Percentiles rank a stretch among this genome's conserved stretches.
Evolutionary conservation across 2,113 vertebrate genomes (phyloP).

Genomic region (Myotis davidii): DNA sequence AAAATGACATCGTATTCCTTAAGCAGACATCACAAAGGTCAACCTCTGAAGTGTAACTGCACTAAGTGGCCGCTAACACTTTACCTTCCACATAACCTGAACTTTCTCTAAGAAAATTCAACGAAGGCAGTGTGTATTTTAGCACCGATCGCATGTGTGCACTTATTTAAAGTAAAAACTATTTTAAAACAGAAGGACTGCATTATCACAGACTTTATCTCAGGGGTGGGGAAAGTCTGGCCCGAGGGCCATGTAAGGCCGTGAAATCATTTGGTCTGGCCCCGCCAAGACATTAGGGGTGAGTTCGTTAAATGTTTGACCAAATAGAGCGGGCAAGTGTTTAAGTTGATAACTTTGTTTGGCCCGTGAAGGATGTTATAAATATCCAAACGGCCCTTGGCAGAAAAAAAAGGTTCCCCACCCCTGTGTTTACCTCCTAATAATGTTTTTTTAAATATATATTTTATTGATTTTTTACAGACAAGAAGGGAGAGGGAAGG

Average conservation of each 20-base stretch:
- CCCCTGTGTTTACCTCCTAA: background rate
- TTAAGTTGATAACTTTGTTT: too few species aligned
- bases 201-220: background rate
- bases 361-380: too few species aligned
- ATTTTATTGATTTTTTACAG: too few species aligned
- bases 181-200: background rate
- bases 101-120: constrained; percentile 49
- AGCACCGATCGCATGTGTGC: background rate
- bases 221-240: too few species aligned
- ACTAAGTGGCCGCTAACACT: constrained; percentile 48
- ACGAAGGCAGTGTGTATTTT: background rate
- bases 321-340: too few species aligned
- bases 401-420: too few species aligned
- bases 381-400: too few species aligned
- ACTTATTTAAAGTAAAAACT: background rate
- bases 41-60: constrained; percentile 50
- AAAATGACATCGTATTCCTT: constrained; percentile 48
- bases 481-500: too few species aligned
- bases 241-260: too few species aligned
- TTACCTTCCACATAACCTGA: constrained; percentile 50
- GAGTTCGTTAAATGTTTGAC: too few species aligned
- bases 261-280: too few species aligned
- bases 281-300: too few species aligned
- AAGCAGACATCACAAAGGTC: constrained; percentile 61
- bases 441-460: background rate